Percentiles rank a stretch among this genome's conserved stretches.
Conservation (phyloP, 2,797 vertebrate genomes). For the Triplophysa bombifrons region DNA sequence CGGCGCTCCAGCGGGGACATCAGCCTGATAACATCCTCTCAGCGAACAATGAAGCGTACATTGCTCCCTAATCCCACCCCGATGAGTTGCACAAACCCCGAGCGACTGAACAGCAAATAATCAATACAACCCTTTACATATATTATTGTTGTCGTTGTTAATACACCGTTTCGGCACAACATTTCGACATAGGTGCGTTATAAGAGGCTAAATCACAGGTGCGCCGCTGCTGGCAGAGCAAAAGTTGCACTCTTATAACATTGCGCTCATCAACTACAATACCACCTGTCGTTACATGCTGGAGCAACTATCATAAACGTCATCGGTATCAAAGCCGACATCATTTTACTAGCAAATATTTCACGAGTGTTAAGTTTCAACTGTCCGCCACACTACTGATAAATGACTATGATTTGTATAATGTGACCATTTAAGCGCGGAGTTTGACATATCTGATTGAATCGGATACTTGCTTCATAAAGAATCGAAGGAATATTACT, state of each 20-base stretch:
- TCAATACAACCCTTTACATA: neutral
- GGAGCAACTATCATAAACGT: conserved; percentile 53
- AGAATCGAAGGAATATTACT: conserved; percentile 40
- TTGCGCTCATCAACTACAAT: conserved; percentile 46
- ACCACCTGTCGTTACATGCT: conserved; percentile 60
- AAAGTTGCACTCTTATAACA: conserved; percentile 57
- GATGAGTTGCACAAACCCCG: conserved; percentile 3
- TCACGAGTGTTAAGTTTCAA: conserved; percentile 61
- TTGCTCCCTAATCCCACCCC: conserved; percentile 11
- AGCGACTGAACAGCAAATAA: conserved; percentile 6
- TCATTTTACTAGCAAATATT: conserved; percentile 53
- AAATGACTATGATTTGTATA: conserved; percentile 57
- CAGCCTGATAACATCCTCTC: conserved; percentile 58
- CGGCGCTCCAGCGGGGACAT: conserved; percentile 48
- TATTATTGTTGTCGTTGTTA: neutral
- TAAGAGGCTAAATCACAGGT: conserved; percentile 33
- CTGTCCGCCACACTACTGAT: conserved; percentile 52
- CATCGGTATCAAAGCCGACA: conserved; percentile 49
- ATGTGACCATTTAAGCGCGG: neutral
- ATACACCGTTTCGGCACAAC: neutral
- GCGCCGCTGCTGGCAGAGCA: conserved; percentile 33
- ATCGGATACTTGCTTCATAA: conserved; percentile 9
- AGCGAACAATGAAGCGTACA: conserved; percentile 53
- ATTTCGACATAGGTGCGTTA: conserved; percentile 4
- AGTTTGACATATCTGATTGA: conserved; percentile 3